phyloP scores from a whole-genome alignment of 1,140 invertebrate genomes.

The Rhyzopertha dominica region DNA sequence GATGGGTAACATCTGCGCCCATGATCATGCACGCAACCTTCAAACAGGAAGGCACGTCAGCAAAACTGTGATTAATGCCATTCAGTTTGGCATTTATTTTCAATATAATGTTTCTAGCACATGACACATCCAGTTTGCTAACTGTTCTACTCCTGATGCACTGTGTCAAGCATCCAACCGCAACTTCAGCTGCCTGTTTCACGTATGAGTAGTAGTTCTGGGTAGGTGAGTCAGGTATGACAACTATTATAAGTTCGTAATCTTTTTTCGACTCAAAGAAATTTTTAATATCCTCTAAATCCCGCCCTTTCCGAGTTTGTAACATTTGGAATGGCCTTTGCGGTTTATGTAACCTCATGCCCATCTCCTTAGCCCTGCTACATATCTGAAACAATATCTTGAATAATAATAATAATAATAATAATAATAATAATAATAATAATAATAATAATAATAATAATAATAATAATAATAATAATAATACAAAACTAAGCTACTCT shows the following conservation, averaged over 20 bases:
- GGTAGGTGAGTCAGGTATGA: constrained; percentile 46
- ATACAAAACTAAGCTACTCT: too few relatives aligned
- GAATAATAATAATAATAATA: too few relatives aligned
- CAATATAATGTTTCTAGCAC: constrained; percentile 68
- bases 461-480: too few relatives aligned
- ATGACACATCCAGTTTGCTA: constrained; percentile 44
- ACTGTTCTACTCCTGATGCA: constrained; percentile 65
- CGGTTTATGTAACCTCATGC: constrained; percentile 27
- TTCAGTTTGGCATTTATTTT: constrained; percentile 83
- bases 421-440: too few relatives aligned
- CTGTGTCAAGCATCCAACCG: constrained; percentile 73
- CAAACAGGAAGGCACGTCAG: constrained; percentile 38
- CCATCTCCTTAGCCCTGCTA: constrained; percentile 4
- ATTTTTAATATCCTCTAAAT: constrained; percentile 12
- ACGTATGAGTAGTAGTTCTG: constrained; percentile 50
- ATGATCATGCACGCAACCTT: constrained; percentile 38
- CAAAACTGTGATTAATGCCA: constrained; percentile 70
- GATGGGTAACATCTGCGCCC: constrained; percentile 85
- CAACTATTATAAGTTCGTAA: constrained; percentile 52
- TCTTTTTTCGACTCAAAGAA: constrained; percentile 20
- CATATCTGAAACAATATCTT: constrained; percentile 29
- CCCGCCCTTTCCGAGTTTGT: constrained; percentile 11
- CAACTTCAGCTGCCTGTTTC: constrained; percentile 71
- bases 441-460: too few relatives aligned
- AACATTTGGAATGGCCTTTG: too few relatives aligned